Base-by-base conservation (phyloP, 1,140 invertebrate species). In the Teleogryllus occipitalis region DNA sequence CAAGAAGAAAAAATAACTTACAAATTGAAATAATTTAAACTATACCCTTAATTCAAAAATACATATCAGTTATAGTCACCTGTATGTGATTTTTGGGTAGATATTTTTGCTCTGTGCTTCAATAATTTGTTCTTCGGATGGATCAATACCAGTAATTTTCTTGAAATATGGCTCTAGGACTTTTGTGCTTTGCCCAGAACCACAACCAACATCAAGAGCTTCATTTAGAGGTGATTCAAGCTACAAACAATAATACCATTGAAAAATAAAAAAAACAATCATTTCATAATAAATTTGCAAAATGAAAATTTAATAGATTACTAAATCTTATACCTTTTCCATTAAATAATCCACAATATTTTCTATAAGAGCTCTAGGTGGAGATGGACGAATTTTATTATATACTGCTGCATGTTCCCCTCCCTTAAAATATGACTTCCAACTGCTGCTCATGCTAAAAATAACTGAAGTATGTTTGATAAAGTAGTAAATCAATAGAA, bases 151-250 rank as follows among this genome's bases (percentile, higher is more conserved):
- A 72, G 85, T 80, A 8, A 89, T 86, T 75, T 83, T 82, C 14
- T 82, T 76, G 81, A 89, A 89, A 82, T 86, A 83, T 8, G 84
- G 82, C 27, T 84, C 80, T 47, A 88, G 81, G 6, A 84, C 80
- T 39, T 82, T 49, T 8, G 87, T 89, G 78, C 86, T 88, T 82
- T 88, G 88, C n/a, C 88, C 88, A n/a, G 85, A 84, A 10, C 87
- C 87, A 83, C 88, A 88, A 0, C 88, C 88, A 15, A 89, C 84
- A 83, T 89, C 88, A 47, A 82, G 73, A n/a, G 84, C 84, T 73
- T 80, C 74, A 14, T 82, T 77, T 39, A 85, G 79, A 39, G 83
- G 80, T 72, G 80, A 80, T 12, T 76, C 18, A 47, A 82, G 75
- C 82, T 84, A 65, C 7, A 81, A 74, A 15, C 27, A 76, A 74